Conservation (phyloP, 1,140 invertebrate genomes). For the Rhagoletis zephyria region DNA sequence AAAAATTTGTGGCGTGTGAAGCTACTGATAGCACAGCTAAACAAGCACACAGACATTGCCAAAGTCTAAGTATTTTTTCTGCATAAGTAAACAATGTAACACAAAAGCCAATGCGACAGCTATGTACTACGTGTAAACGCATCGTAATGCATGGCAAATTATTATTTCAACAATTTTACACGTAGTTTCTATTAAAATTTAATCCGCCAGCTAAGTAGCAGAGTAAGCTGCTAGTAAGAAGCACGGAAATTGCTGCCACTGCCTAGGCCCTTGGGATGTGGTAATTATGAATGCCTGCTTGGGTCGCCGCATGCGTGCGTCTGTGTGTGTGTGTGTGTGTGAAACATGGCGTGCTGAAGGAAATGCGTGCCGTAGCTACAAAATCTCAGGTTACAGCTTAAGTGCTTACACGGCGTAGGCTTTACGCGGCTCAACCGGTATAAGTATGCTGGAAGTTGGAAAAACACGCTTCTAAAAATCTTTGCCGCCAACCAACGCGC, state of each 20-base stretch:
- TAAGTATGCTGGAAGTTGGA: neutral
- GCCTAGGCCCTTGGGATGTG: too few species aligned
- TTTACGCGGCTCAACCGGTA: neutral
- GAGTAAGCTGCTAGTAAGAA: neutral
- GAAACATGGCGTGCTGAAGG: neutral
- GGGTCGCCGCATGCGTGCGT: neutral
- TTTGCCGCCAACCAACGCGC: neutral
- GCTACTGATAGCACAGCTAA: too few species aligned
- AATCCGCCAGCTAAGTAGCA: conserved; percentile 3
- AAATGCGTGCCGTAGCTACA: neutral
- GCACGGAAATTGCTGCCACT: conserved; percentile 1
- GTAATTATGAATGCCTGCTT: conserved; percentile 31
- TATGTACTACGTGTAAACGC: neutral
- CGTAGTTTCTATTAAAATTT: conserved; percentile 44
- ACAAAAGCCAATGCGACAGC: neutral
- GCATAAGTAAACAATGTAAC: neutral
- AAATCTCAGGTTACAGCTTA: conserved; percentile 42
- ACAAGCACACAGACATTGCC: too few species aligned
- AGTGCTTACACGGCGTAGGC: neutral
- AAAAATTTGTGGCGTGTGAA: too few species aligned
- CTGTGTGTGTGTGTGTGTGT: conserved; percentile 19
- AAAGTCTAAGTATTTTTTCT: neutral
- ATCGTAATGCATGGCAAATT: conserved; percentile 32
- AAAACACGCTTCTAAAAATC: neutral
- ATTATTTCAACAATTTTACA: conserved; percentile 40